Evolutionary conservation across 2,797 vertebrate genomes (phyloP), one percentile per base, ranked within the genome.

Genomic region (Lithobates sylvaticus): DNA sequence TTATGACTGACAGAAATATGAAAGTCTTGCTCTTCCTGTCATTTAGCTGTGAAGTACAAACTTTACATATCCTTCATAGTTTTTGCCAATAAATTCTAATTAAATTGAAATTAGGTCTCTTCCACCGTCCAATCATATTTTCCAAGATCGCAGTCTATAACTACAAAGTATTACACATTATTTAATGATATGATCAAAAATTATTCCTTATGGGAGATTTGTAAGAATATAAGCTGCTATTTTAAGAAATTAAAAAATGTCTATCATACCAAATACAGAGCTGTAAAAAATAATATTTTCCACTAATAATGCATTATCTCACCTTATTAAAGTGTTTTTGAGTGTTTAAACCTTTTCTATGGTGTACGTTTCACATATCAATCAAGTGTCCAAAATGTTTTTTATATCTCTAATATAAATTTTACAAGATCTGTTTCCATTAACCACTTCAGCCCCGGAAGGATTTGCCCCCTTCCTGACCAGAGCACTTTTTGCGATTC

Each of bases 31-130:
- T 65, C 61, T 65, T 78, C 65, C 36, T 65, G 21, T 61, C 29
- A 61, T 47, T 54, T 50, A 21, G 21, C 13, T 76, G 13, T 54
- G 42, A 26, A 54, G 73, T 50, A 26, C 47, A 27, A 50, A 26
- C 42, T 76, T 26, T 76, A 6, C 42, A 26, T n/a, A 54, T 50
- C 42, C 47, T 76, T 76, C 44, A 54, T n/a, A 76, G 47, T 76
- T 76, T 44, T 54, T 42, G 34, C 26, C 23, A n/a, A 39, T 78
- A 42, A 23, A 64, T 61, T 61, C 23, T 77, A 77, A 36, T 77
- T 77, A 32, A 61, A 34, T 77, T 77, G 15, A 61, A 77, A 64
- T 47, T 32, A 77, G 29, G 50, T 54, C 23, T 76, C 42, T 76
- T 76, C 71, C 71, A 44, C 44, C 23, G 26, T 47, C 23, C 39